These are phyloP conservation scores for Vandiemenella viatica DNA, from an alignment of 2,888 invertebrate species.

Conservation along the genomic window DNA sequence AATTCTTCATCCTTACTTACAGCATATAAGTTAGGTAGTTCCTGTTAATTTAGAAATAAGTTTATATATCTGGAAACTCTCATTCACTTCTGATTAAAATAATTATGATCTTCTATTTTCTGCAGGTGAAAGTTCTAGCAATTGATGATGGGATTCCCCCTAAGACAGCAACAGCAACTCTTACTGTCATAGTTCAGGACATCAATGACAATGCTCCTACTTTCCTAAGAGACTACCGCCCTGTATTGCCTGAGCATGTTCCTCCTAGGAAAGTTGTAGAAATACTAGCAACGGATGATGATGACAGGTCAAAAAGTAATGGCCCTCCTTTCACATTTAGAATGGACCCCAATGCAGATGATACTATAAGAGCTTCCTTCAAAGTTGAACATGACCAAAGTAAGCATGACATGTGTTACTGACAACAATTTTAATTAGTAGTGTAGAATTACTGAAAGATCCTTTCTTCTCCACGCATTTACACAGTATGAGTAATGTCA, in stretches of 20 bases:
- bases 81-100: too few relatives aligned
- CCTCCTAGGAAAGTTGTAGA: constrained; percentile 84
- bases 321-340: constrained; percentile 94
- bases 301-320: constrained; percentile 84
- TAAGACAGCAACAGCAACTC: constrained; percentile 82
- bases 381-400: constrained; percentile 94
- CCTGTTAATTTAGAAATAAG: too few relatives aligned
- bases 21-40: too few relatives aligned
- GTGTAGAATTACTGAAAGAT: too few relatives aligned
- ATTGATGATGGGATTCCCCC: constrained; percentile 89
- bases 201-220: constrained; percentile 91
- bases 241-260: constrained; percentile 84
- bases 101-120: too few relatives aligned
- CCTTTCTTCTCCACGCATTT: too few relatives aligned
- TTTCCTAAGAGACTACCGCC: constrained; percentile 81
- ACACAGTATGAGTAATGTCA: too few relatives aligned
- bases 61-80: too few relatives aligned
- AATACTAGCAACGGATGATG: constrained; percentile 84
- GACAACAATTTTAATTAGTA: too few relatives aligned
- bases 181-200: constrained; percentile 88
- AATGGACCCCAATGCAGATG: constrained; percentile 84
- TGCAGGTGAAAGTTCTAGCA: constrained; percentile 75
- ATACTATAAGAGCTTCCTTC: constrained; percentile 84
- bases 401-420: constrained; percentile 32
- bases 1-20: too few relatives aligned